A percentile compares a stretch with the other conserved stretches of the same genome.
Evolutionary conservation across 2,888 invertebrate genomes (phyloP).

Genomic region (Mesorhabditis spiculigera): DNA sequence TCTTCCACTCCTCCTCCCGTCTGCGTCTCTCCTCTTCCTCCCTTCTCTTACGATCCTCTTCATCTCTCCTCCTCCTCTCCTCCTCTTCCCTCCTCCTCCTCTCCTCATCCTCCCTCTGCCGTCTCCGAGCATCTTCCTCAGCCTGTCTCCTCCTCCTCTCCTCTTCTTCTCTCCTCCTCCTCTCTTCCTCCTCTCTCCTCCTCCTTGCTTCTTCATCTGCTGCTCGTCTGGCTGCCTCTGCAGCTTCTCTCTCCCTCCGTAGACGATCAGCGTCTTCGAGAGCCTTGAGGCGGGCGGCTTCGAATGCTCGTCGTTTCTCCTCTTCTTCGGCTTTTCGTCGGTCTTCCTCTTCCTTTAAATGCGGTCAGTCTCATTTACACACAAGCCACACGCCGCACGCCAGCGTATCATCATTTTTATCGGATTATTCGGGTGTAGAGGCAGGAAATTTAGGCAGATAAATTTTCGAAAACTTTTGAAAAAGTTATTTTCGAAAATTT

Average conservation of each 20-base stretch:
- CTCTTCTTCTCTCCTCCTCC: constrained; percentile 43
- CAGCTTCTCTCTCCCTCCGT: constrained; percentile 53
- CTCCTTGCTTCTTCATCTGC: constrained; percentile 51
- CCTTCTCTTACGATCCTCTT: constrained; percentile 18
- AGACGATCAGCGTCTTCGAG: constrained; percentile 57
- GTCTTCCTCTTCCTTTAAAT: constrained; percentile 57
- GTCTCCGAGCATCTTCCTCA: constrained; percentile 25
- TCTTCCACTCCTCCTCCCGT: constrained; percentile 13
- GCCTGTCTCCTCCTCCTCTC: constrained; percentile 30
- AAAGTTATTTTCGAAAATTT: too few species aligned
- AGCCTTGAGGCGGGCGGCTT: constrained; percentile 56
- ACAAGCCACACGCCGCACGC: neutral
- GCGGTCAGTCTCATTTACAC: neutral
- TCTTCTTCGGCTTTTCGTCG: constrained; percentile 55
- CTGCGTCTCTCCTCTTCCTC: constrained; percentile 16
- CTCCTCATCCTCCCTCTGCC: constrained; percentile 32
- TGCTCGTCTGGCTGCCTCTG: constrained; percentile 49
- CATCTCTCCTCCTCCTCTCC: constrained; percentile 12
- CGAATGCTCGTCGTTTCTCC: constrained; percentile 55
- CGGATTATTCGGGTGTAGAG: too few species aligned
- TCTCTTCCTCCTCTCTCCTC: constrained; percentile 46
- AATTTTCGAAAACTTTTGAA: too few species aligned
- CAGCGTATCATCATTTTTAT: too few species aligned
- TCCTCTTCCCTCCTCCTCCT: constrained; percentile 24
- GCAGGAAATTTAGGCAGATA: too few species aligned